These are phyloP conservation scores for Crambe crambe DNA, from an alignment of 37 sponge, comb jelly and placozoan species.

Conservation along the genomic window DNA sequence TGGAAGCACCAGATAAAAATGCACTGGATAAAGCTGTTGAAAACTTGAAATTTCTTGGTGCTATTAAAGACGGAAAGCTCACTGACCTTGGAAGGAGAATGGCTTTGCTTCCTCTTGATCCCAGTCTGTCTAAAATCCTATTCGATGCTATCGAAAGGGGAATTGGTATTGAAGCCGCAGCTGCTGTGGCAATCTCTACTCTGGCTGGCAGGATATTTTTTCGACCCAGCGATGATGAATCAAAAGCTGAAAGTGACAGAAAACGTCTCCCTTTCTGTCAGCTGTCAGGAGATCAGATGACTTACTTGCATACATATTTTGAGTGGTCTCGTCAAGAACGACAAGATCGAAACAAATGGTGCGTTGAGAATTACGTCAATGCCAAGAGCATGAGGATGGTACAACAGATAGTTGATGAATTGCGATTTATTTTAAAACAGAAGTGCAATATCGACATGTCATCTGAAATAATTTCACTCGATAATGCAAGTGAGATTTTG, in stretches of 20 bases:
- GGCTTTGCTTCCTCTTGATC: slow-evolving; percentile 68
- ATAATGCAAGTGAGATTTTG: slow-evolving; percentile 48
- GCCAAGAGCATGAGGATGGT: too few species aligned
- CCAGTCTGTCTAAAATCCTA: slow-evolving; percentile 56
- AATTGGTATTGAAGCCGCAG: slow-evolving; percentile 50
- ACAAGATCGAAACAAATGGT: slow-evolving; percentile 57
- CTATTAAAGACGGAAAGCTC: slow-evolving; percentile 36
- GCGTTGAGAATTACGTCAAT: slow-evolving; percentile 67
- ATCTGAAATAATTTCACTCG: background rate
- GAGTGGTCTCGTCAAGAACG: slow-evolving; percentile 31
- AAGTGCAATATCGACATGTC: background rate
- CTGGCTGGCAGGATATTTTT: slow-evolving; percentile 60
- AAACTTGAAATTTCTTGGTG: slow-evolving; percentile 66
- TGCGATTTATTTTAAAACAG: slow-evolving; percentile 25
- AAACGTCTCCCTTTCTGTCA: slow-evolving; percentile 58
- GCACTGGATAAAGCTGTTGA: slow-evolving; percentile 56
- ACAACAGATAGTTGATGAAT: too few species aligned
- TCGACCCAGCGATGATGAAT: slow-evolving; percentile 56
- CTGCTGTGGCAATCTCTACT: slow-evolving; percentile 50
- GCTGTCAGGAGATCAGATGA: slow-evolving; percentile 56
- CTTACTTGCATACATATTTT: slow-evolving; percentile 41
- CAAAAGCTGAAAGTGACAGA: slow-evolving; percentile 55
- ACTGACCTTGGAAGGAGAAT: slow-evolving; percentile 57
- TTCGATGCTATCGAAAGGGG: slow-evolving; percentile 45
- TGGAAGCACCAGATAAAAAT: too few species aligned